Conservation (phyloP, 35 echinoderm and acorn worm species). For the Stichopus chloronotus region DNA sequence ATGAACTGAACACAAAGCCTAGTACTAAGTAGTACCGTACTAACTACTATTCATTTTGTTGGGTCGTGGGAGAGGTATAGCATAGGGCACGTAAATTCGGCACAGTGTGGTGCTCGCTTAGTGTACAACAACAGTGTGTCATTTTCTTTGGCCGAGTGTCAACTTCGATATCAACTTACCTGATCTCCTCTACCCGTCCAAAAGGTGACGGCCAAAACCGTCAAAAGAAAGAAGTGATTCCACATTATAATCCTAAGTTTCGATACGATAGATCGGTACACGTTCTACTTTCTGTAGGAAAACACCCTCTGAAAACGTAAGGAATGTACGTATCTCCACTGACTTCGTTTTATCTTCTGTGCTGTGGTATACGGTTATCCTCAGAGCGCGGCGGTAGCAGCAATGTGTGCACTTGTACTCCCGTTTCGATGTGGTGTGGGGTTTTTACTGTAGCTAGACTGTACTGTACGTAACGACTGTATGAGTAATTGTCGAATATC, state of each 20-base stretch:
- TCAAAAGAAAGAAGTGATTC: conserved; percentile 47
- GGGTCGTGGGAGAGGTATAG: neutral
- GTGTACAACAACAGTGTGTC: too few species aligned
- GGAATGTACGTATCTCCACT: neutral
- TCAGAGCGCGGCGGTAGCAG: too few species aligned
- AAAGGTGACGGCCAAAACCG: conserved; percentile 42
- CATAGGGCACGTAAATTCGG: neutral
- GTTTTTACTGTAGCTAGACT: neutral
- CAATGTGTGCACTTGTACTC: too few species aligned
- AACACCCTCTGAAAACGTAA: neutral
- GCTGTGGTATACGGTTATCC: too few species aligned
- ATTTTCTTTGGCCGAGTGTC: neutral
- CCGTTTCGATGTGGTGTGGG: too few species aligned
- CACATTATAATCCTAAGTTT: conserved; percentile 27
- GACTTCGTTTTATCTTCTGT: neutral
- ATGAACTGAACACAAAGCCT: too few species aligned
- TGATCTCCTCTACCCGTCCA: conserved; percentile 45
- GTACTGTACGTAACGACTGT: neutral
- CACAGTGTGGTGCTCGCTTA: too few species aligned
- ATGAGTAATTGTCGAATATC: neutral
- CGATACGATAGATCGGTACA: neutral
- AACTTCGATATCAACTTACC: neutral
- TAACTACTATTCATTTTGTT: too few species aligned
- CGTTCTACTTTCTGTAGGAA: neutral
- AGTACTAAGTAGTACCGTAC: too few species aligned